Base-by-base conservation (phyloP, 2,888 invertebrate genomes). In the Papilio elwesi region DNA sequence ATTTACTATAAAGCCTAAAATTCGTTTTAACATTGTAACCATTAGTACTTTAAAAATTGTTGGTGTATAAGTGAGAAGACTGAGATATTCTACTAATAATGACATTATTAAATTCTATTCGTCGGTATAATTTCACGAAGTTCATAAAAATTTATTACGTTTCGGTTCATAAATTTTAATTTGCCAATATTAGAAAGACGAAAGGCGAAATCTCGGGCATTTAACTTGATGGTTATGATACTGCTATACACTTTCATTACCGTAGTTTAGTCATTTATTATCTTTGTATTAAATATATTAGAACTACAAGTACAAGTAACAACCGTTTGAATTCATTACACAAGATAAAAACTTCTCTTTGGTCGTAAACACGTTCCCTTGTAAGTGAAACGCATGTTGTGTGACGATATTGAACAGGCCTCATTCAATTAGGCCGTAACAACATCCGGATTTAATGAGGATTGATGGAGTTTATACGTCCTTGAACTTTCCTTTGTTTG, bases 81-180 rank as follows among this genome's bases (percentile, higher is more conserved):
- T 52, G 38, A 66, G 43, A 15, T 66, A 66, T 53, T 43, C 43
- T 12, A 51, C 66, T 38, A 38, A 43, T 11, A 66, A 15, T 47
- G 38, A 63, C 66, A 15, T 62, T 65, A 65, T 65, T 49, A 67
- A 59, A 71, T 66, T 71, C 36, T 59, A 71, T 71, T 59, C 57
- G 7, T 15, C 26, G 36, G 47, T 48, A 52, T 51, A 65, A 12
- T 63, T 63, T 52, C 53, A 62, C 10, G 49, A 65, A 63, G 6
- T 48, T 68, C 63, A 72, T 68, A 72, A 72, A 72, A 72, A 63
- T 72, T 72, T 72, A 52, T 53, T 62, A 55, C 38, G 43, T 68
- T 67, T 53, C 67, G 16, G 62, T 26, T 67, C 67, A 62, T 71
- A 67, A 67, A 62, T 62, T 67, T 71, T 62, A 67, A 67, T 66